Evolutionary conservation across 37 sponge, comb jelly and placozoan species (phyloP), one percentile per base, ranked within the genome.

Genomic region (Mnemiopsis leidyi): DNA sequence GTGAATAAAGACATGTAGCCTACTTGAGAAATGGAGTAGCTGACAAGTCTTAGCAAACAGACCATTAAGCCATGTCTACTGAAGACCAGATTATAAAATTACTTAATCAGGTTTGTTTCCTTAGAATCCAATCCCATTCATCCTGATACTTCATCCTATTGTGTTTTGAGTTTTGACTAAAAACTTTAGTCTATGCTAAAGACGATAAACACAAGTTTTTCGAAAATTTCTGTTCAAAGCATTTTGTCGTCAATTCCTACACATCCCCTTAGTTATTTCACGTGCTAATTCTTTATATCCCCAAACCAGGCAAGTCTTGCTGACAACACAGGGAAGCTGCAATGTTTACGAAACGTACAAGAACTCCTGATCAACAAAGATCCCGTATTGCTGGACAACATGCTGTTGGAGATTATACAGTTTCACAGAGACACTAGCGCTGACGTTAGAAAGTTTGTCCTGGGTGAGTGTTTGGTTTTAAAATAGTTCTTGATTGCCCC

Each of bases 321-420:
- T 1, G 82, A 82, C 38, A 82, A 34, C 38, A 5, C 82, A 7
- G 82, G 82, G 7, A 82, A 82, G 82, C 38, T 82, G 82, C 82
- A 82, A 82, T 82, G 82, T 82, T 30, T 82, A 34, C 18, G 38
- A 30, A 82, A 82, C 23, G 97, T 96, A 71, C 95, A 97, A 36
- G 98, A 98, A 69, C 94, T 98, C 69, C 82, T 98, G n/a, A 93
- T 98, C 23, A 94, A 96, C 92, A 98, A 96, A 68, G 97, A 98
- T 67, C 94, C 96, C 16, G 82, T 92, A 0, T 90, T 98, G 7
- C 94, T 98, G 92, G 96, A 96, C 93, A 95, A 94, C 77, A 97
- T 97, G 69, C 93, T 96, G 38, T 18, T 82, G 97, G 98, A 98
- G 79, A 95, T 98, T 25, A 93, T 97, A 36, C 96, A 96, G 23